A percentile compares a stretch with the other conserved stretches of the same genome.
These are phyloP conservation scores for Hymenopus coronatus DNA, from an alignment of 2,888 invertebrate genomes.

Conservation along the genomic window DNA sequence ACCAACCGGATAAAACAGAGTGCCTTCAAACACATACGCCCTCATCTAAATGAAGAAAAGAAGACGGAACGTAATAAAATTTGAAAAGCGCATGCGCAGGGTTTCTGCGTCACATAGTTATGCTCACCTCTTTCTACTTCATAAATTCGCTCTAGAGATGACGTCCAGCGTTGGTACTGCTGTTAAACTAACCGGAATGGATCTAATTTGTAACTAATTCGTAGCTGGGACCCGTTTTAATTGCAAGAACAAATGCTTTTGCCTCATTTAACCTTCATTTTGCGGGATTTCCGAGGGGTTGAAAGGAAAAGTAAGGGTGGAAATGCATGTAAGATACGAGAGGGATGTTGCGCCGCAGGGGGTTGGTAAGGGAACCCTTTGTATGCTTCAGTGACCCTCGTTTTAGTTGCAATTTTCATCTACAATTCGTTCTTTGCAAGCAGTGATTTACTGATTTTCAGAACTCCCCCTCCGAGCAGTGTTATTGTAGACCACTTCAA, in stretches of 20 bases:
- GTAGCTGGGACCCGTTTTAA: slow-evolving; percentile 30
- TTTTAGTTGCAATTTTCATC: background rate
- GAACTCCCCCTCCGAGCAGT: too few relatives aligned
- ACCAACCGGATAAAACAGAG: too few relatives aligned
- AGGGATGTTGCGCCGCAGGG: background rate
- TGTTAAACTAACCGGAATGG: slow-evolving; percentile 33
- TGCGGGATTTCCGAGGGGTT: slow-evolving; percentile 15
- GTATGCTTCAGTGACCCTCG: background rate
- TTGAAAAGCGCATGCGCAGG: background rate
- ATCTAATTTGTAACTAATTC: slow-evolving; percentile 34
- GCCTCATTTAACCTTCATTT: slow-evolving; percentile 33
- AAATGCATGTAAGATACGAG: background rate
- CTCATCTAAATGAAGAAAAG: background rate
- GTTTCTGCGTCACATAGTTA: background rate
- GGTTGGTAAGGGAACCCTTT: background rate
- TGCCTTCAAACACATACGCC: too few relatives aligned
- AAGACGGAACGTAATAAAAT: background rate
- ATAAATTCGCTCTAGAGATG: slow-evolving; percentile 14
- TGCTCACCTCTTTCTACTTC: slow-evolving; percentile 10
- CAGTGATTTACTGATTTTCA: background rate
- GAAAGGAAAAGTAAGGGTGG: slow-evolving; percentile 6
- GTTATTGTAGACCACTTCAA: too few relatives aligned
- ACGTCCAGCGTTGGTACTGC: background rate
- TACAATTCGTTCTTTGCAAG: background rate
- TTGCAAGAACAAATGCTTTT: slow-evolving; percentile 33